Base-by-base conservation (phyloP, 2,888 invertebrate genomes). In the Tipula vernalis region DNA sequence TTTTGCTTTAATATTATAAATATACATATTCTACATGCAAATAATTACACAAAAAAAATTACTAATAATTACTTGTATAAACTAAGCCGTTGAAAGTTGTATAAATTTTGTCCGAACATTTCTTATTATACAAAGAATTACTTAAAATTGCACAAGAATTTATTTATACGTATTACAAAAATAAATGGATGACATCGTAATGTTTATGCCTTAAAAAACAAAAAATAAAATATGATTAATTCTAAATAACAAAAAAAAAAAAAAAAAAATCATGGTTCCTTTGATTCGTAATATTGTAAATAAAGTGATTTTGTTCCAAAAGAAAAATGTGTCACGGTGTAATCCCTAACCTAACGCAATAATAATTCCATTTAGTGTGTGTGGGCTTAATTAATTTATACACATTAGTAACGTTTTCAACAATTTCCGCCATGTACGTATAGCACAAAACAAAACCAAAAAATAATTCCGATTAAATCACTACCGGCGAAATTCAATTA, bases 1-100 rank as follows among this genome's bases (percentile, higher is more conserved):
- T 15, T 51, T 51, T 51, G n/a, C 15, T 15, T 3, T 15, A 15
- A 15, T 6, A 8, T 51, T 51, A 15, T 51, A 51, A 15, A n/a
- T 15, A 39, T 39, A 39, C 39, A 39, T 39, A 5, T 2, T 39
- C 5, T 39, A 39, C 39, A 39, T 39, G 39, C 39, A 6, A n/a
- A 39, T 39, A 5, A 6, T 39, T 39, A 39, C 39, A 39, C 6
- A 39, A 39, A 39, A 39, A 39, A 39, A 39, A 3, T 39, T 5
- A 6, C 39, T 39, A 44, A 86, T 44, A 86, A 28, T 84, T 87
- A 87, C 87, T 87, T 87, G 85, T 87, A 87, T 71, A 87, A 86
- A 85, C 87, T 87, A 15, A 87, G 87, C 3, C 87, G 87, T 85
- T 87, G 87, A 86, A 87, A 87, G 57, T 87, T 87, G 83, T 57